These are phyloP conservation scores for Akabosia matsudoensis DNA, from an alignment of 1,140 invertebrate genomes.

Conservation along the genomic window DNA sequence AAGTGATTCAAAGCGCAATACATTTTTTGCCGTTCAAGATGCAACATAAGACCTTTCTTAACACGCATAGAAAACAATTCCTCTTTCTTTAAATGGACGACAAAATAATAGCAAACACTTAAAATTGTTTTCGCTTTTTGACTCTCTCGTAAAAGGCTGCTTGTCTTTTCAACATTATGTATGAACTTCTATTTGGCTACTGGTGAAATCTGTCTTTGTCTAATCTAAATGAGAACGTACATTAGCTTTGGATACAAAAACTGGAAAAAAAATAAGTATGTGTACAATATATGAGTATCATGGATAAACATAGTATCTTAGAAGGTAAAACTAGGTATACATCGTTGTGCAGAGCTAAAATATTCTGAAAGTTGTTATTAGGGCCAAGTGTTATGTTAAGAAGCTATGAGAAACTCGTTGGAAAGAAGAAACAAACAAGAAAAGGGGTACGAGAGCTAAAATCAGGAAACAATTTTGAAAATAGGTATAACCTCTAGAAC, in stretches of 20 bases:
- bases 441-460: neutral
- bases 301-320: no score
- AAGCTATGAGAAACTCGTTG: neutral
- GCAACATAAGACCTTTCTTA: no score
- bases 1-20: no score
- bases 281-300: neutral
- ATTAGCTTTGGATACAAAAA: neutral
- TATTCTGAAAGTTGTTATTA: slow-evolving; percentile 7
- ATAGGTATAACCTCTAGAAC: neutral
- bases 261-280: neutral
- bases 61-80: no score
- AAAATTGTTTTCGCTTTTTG: slow-evolving; percentile 24
- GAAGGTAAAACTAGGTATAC: no score
- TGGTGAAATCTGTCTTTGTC: slow-evolving; percentile 22
- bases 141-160: neutral
- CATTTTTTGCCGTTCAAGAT: no score
- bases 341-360: no score
- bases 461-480: neutral
- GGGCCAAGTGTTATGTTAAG: neutral
- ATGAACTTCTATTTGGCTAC: neutral
- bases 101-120: slow-evolving; percentile 1
- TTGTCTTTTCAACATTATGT: neutral
- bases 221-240: slow-evolving; percentile 12
- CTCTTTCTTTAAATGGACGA: neutral
- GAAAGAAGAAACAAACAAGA: neutral